phyloP scores from a whole-genome alignment of 1,140 invertebrate genomes.

The Lerema accius region DNA sequence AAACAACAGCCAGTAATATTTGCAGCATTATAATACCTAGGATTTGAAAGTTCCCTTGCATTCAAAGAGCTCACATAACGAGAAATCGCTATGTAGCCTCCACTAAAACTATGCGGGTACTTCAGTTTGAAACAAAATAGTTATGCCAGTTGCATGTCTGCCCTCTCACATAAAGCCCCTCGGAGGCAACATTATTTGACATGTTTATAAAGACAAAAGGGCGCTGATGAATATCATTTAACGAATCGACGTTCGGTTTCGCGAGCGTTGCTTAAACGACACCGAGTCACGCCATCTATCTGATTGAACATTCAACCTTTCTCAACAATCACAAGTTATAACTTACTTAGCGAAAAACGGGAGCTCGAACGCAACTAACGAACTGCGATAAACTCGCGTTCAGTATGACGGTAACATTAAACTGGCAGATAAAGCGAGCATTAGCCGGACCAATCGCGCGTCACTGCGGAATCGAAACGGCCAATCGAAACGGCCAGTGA shows the following conservation, averaged over 20 bases:
- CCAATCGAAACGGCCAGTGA: conserved; percentile 69
- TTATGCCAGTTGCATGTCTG: conserved; percentile 65
- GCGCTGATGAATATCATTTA: conserved; percentile 78
- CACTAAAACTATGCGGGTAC: conserved; percentile 68
- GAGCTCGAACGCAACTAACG: conserved; percentile 74
- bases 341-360: conserved; percentile 80
- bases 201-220: conserved; percentile 80
- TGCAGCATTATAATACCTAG: conserved; percentile 31
- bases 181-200: conserved; percentile 62
- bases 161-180: conserved; percentile 60
- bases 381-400: conserved; percentile 72
- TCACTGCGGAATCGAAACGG: conserved; percentile 66
- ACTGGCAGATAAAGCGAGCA: conserved; percentile 63
- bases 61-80: conserved; percentile 44
- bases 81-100: conserved; percentile 43
- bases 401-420: conserved; percentile 76
- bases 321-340: conserved; percentile 78
- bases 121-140: conserved; percentile 58
- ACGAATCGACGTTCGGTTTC: conserved; percentile 75
- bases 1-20: conserved; percentile 31
- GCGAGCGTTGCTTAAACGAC: conserved; percentile 75
- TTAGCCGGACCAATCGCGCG: conserved; percentile 69
- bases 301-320: conserved; percentile 75
- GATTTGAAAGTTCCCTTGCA: conserved; percentile 43
- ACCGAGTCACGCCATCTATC: conserved; percentile 81